Conservation (phyloP, 2,888 invertebrate genomes). For the Ganaspis brasiliensis region DNA sequence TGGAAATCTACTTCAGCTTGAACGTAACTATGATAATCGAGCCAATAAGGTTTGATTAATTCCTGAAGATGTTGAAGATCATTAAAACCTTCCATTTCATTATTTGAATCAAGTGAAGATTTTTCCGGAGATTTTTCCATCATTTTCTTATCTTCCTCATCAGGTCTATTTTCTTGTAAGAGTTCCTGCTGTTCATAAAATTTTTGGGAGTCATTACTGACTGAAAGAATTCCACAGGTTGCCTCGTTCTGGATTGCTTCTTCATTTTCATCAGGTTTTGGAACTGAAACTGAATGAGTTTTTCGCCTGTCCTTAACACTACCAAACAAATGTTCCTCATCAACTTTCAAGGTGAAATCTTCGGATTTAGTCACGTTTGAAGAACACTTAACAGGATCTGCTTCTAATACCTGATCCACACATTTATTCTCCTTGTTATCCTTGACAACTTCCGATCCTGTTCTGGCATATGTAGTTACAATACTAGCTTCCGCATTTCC, state of each 20-base stretch:
- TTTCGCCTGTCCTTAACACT: constrained; percentile 75
- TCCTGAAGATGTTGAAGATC: constrained; percentile 57
- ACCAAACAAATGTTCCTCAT: constrained; percentile 72
- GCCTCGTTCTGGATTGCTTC: constrained; percentile 7
- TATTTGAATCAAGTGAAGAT: constrained; percentile 2
- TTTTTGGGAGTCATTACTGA: constrained; percentile 25
- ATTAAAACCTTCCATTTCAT: constrained; percentile 38
- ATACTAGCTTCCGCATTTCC: constrained; percentile 75
- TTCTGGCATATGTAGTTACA: constrained; percentile 73
- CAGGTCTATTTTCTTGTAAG: constrained; percentile 44
- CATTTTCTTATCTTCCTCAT: constrained; percentile 51
- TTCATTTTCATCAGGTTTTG: not conserved
- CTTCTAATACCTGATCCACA: constrained; percentile 50
- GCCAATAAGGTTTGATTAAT: constrained; percentile 71
- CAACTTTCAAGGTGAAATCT: constrained; percentile 48
- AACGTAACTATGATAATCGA: constrained; percentile 70
- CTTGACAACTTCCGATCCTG: constrained; percentile 47
- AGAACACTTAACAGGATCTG: constrained; percentile 40
- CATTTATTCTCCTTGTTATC: constrained; percentile 30
- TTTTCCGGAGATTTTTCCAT: constrained; percentile 57
- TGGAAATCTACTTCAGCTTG: constrained; percentile 73
- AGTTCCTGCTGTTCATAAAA: not conserved
- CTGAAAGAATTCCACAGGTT: not conserved
- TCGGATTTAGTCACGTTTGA: constrained; percentile 44
- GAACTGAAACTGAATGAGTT: constrained; percentile 45